Base-by-base conservation (phyloP, 1,140 invertebrate genomes). In the Pseudomyrmex sp. region DNA sequence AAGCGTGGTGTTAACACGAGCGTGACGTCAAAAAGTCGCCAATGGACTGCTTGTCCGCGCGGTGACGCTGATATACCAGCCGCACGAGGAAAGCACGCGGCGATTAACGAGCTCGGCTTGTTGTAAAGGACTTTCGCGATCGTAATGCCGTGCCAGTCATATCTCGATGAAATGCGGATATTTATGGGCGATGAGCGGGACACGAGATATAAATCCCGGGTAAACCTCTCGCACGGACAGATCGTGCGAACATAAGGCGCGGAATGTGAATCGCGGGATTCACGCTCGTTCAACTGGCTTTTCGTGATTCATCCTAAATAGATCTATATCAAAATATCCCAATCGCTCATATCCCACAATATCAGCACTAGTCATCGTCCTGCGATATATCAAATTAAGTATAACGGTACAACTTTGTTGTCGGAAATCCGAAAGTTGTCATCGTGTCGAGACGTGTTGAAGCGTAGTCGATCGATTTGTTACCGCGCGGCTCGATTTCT, bases 31-130 rank as follows among this genome's bases (percentile, higher is more conserved):
- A 70, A 35, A 35, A 59, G 56, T 77, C 48, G 20, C 48, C 76
- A 66, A 70, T 50, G 56, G 54, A 44, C 76, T 80, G 56, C 70
- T 80, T 80, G 48, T 63, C 54, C 65, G 20, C 76, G 65, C 65
- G 35, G 20, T 59, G 65, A 26, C 70, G 76, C 52, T 46, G 76
- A 68, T 69, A 69, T 20, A 68, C 35, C 63, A 56, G 75, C 75
- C 48, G 63, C 54, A 15, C 12, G 66, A 54, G 20, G 20, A 13
- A 44, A 26, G 23, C 23, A 77, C 48, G 63, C 26, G 74, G 74
- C 74, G 48, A 77, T 77, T 66, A 66, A 76, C 61, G 74, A 76
- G 63, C 23, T 23, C 44, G 26, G 65, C 65, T 8, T 58, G 65
- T 77, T 63, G 50, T 69, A 58, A 69, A 58, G 52, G 54, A 35